Evolutionary conservation across 2,888 invertebrate genomes (phyloP).

Genomic region (Mermis nigrescens): DNA sequence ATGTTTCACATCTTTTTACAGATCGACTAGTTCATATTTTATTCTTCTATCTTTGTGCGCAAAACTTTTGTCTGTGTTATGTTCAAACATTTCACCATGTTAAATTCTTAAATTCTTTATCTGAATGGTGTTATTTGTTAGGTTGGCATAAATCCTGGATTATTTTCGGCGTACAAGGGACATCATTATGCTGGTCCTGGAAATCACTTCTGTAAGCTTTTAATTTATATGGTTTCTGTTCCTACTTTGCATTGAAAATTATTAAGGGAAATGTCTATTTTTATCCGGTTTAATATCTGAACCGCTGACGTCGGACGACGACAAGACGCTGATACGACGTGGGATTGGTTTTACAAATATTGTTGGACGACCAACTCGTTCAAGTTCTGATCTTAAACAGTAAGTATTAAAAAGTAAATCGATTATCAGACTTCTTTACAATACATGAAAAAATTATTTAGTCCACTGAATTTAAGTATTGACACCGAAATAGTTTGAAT

Average conservation of each 20-base stretch:
- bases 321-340: constrained; percentile 70
- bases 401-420: constrained; percentile 17
- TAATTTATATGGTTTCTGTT: background rate
- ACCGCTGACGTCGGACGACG: constrained; percentile 87
- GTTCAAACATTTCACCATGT: too few relatives aligned
- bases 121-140: constrained; percentile 35
- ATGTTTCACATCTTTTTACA: too few relatives aligned
- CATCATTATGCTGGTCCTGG: constrained; percentile 97
- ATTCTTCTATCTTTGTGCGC: too few relatives aligned
- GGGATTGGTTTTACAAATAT: constrained; percentile 97
- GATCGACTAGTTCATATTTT: too few relatives aligned
- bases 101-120: too few relatives aligned
- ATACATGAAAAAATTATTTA: too few relatives aligned
- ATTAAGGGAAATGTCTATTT: constrained; percentile 71
- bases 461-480: too few relatives aligned
- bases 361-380: constrained; percentile 81
- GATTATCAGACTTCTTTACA: too few relatives aligned
- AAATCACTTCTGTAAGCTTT: constrained; percentile 75
- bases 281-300: constrained; percentile 78
- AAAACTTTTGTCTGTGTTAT: too few relatives aligned
- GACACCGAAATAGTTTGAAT: too few relatives aligned
- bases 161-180: constrained; percentile 89
- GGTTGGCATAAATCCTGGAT: constrained; percentile 93
- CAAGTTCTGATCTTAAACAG: constrained; percentile 70
- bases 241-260: constrained; percentile 4